These are phyloP conservation scores for Gila orcuttii DNA, from an alignment of 2,113 vertebrate species.

Conservation along the genomic window DNA sequence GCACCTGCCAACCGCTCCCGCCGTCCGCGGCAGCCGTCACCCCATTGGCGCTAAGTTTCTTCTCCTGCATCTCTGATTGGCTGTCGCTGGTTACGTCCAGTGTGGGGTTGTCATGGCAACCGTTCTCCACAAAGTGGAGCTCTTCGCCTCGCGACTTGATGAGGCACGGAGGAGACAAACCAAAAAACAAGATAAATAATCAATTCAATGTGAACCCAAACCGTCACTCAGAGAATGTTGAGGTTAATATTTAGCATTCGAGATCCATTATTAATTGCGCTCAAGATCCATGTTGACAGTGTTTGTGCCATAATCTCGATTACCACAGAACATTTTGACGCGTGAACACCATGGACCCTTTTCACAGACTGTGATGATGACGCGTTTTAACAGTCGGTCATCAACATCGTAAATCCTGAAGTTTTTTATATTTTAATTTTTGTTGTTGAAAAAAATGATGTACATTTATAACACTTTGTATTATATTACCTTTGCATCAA, in stretches of 20 bases:
- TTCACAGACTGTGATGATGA: too few species aligned
- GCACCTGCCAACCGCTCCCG: constrained; percentile 85
- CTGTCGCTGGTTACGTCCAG: constrained; percentile 93
- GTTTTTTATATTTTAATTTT: too few species aligned
- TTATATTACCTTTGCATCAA: too few species aligned
- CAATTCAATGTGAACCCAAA: background rate
- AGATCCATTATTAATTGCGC: background rate
- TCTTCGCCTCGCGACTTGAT: constrained; percentile 85
- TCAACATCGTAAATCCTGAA: too few species aligned
- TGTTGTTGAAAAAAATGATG: too few species aligned
- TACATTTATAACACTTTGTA: too few species aligned
- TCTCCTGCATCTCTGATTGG: constrained; percentile 91
- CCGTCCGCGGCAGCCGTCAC: constrained; percentile 74
- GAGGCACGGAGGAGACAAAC: background rate
- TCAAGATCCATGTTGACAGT: background rate
- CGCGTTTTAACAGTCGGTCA: too few species aligned
- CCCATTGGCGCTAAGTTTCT: constrained; percentile 90
- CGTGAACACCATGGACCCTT: too few species aligned
- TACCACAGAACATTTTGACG: background rate
- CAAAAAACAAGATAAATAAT: background rate
- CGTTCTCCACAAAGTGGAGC: constrained; percentile 95
- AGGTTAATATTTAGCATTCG: background rate
- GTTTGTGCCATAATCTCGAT: background rate
- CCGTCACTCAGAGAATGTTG: background rate
- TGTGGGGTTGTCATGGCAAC: constrained; percentile 97